phyloP scores from a whole-genome alignment of 2,797 vertebrate genomes.

The Cirrhinus mrigala region DNA sequence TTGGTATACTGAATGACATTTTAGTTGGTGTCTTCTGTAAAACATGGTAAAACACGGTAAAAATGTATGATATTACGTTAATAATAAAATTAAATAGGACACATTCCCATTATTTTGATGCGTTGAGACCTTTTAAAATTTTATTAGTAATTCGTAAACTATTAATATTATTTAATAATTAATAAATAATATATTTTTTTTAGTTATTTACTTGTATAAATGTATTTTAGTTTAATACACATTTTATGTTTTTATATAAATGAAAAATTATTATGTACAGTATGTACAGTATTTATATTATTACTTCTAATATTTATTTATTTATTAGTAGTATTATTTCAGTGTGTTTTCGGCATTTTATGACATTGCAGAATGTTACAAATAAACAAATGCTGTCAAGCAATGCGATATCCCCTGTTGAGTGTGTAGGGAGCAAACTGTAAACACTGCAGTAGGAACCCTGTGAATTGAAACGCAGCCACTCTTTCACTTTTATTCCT shows the following conservation, averaged over 20 bases:
- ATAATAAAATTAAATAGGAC: no score
- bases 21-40: no score
- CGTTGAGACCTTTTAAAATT: no score
- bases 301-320: neutral
- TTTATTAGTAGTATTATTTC: neutral
- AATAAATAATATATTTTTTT: neutral
- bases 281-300: neutral
- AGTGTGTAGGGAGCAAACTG: neutral
- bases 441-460: neutral
- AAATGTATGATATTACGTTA: no score
- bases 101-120: no score
- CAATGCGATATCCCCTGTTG: neutral
- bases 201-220: neutral
- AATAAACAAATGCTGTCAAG: neutral
- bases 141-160: no score
- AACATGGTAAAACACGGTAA: no score
- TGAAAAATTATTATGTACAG: neutral
- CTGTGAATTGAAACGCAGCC: conserved; percentile 60
- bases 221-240: neutral
- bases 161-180: no score
- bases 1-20: no score
- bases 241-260: neutral
- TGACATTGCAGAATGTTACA: neutral
- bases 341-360: neutral
- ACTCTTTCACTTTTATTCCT: conserved; percentile 71